phyloP scores from a whole-genome alignment of 2,888 invertebrate genomes.

The Eupithecia subfuscata region DNA sequence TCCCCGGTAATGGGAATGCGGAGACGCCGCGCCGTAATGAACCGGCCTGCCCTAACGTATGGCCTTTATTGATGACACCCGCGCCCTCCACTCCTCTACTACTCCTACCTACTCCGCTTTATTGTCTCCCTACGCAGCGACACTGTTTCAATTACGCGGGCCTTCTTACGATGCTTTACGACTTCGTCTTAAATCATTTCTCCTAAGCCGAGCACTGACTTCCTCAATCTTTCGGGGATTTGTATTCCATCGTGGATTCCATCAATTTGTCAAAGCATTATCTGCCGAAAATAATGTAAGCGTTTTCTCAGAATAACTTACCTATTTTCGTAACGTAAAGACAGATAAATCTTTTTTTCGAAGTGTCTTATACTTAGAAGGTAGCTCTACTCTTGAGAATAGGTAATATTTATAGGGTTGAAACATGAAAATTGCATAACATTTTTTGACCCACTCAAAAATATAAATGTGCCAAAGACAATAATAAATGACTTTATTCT shows the following conservation, averaged over 20 bases:
- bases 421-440: neutral
- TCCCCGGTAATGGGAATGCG: slow-evolving; percentile 78
- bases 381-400: neutral
- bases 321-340: slow-evolving; percentile 37
- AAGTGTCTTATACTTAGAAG: slow-evolving; percentile 32
- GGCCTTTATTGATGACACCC: slow-evolving; percentile 79
- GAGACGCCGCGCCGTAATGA: slow-evolving; percentile 78
- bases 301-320: slow-evolving; percentile 40
- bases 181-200: slow-evolving; percentile 53
- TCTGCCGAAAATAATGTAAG: slow-evolving; percentile 47
- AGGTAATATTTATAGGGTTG: neutral
- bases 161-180: slow-evolving; percentile 72
- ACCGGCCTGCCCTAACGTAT: slow-evolving; percentile 77
- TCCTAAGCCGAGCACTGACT: slow-evolving; percentile 47
- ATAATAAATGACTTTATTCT: too few relatives aligned
- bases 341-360: slow-evolving; percentile 31
- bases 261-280: slow-evolving; percentile 46
- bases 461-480: neutral
- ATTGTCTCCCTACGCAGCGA: slow-evolving; percentile 67
- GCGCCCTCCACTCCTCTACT: slow-evolving; percentile 57
- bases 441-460: neutral
- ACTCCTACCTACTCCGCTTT: slow-evolving; percentile 56
- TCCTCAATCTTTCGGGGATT: slow-evolving; percentile 48
- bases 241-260: slow-evolving; percentile 46
- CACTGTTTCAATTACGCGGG: slow-evolving; percentile 72